These are phyloP conservation scores for Caenorhabditis sp. DNA, from an alignment of 2,888 invertebrate genomes.

Conservation along the genomic window DNA sequence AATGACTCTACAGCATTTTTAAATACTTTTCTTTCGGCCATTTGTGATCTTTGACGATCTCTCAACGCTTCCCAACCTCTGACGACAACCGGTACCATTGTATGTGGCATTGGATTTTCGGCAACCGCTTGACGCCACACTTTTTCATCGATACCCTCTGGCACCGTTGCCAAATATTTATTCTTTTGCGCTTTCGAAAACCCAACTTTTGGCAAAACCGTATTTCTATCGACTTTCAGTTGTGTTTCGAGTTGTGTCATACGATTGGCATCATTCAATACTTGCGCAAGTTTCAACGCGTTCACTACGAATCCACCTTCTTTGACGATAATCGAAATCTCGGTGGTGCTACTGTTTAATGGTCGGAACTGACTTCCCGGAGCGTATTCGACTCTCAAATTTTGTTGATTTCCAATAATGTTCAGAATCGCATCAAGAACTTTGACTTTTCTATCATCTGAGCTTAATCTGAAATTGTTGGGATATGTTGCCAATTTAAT, in stretches of 20 bases:
- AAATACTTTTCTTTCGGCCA: constrained; percentile 36
- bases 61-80: constrained; percentile 82
- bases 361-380: constrained; percentile 78
- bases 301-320: constrained; percentile 29
- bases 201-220: constrained; percentile 38
- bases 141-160: constrained; percentile 75
- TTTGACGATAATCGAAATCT: constrained; percentile 27
- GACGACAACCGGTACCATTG: constrained; percentile 90
- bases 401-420: constrained; percentile 78
- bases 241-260: constrained; percentile 49
- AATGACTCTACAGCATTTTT: constrained; percentile 20
- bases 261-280: constrained; percentile 24
- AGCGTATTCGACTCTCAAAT: constrained; percentile 80
- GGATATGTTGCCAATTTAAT: background rate
- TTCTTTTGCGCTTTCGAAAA: constrained; percentile 50
- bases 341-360: constrained; percentile 17
- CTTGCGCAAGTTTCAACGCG: constrained; percentile 31
- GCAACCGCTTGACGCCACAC: constrained; percentile 95
- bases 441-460: constrained; percentile 19
- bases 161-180: constrained; percentile 42
- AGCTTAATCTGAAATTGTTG: constrained; percentile 15
- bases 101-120: constrained; percentile 90
- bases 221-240: constrained; percentile 36
- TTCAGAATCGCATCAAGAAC: constrained; percentile 18
- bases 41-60: constrained; percentile 75